These are phyloP conservation scores for Gymnorhina tibicen DNA, from an alignment of 2,113 vertebrate genomes.

Conservation along the genomic window DNA sequence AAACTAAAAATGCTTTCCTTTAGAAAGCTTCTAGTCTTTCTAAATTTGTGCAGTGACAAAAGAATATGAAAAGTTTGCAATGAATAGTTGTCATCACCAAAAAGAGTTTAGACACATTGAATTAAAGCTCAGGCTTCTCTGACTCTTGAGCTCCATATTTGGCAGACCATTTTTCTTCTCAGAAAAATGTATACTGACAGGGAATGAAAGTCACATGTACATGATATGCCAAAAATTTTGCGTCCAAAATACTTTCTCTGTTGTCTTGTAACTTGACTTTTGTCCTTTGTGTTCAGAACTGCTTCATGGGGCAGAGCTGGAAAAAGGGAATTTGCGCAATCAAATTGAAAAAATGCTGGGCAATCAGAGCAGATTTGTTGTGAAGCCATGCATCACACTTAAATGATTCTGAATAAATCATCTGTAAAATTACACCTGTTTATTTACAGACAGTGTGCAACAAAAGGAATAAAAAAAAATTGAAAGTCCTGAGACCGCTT, in stretches of 20 bases:
- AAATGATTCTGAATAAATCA: background rate
- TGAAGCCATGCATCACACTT: background rate
- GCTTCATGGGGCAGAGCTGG: background rate
- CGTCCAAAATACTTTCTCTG: background rate
- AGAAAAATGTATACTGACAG: background rate
- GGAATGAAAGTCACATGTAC: background rate
- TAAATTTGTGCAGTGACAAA: background rate
- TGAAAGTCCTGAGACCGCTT: fast-evolving
- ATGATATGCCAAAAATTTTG: background rate
- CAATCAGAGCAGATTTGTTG: background rate
- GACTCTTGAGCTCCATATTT: background rate
- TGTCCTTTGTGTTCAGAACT: background rate
- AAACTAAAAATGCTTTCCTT: background rate
- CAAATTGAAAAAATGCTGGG: background rate
- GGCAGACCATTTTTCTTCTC: background rate
- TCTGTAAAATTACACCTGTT: background rate
- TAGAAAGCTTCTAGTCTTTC: background rate
- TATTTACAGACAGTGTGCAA: background rate
- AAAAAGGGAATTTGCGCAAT: background rate
- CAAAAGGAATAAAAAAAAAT: background rate
- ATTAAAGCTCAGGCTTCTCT: background rate
- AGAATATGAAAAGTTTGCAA: background rate
- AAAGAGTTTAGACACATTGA: background rate
- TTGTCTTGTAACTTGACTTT: background rate
- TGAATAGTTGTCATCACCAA: background rate